phyloP scores from a whole-genome alignment of 1,140 invertebrate genomes.

The Aphaenogaster floridana region DNA sequence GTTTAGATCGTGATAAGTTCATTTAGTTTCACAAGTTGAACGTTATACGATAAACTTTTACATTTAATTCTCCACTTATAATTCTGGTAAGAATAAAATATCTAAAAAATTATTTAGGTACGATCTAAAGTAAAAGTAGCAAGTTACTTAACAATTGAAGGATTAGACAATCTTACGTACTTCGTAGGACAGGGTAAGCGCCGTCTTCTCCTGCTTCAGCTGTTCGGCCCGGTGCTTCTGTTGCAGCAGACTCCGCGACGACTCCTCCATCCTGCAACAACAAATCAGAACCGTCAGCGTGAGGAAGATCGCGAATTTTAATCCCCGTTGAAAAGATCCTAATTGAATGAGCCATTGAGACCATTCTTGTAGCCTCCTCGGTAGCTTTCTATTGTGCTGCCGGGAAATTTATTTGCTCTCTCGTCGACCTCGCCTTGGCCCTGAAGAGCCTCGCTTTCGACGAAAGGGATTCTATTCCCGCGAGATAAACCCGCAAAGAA shows the following conservation, averaged over 20 bases:
- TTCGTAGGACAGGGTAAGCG: constrained; percentile 92
- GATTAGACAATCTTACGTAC: constrained; percentile 83
- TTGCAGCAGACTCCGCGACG: constrained; percentile 90
- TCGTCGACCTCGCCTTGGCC: constrained; percentile 5
- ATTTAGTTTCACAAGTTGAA: neutral
- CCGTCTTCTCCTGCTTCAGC: constrained; percentile 92
- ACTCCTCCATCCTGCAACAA: constrained; percentile 92
- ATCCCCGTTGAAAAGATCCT: constrained; percentile 70
- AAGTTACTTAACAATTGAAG: constrained; percentile 10
- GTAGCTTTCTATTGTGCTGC: constrained; percentile 43
- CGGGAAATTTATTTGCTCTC: constrained; percentile 53
- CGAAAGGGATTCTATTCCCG: constrained; percentile 28
- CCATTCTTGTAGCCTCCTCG: constrained; percentile 29
- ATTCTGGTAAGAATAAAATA: neutral
- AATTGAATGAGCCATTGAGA: constrained; percentile 68
- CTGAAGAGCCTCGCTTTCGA: constrained; percentile 24
- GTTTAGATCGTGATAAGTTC: neutral
- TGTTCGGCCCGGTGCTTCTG: constrained; percentile 93
- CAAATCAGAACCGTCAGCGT: constrained; percentile 55
- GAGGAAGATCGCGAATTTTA: constrained; percentile 68
- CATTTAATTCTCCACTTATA: neutral
- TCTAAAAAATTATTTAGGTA: neutral
- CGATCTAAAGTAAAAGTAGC: neutral
- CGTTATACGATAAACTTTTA: neutral
- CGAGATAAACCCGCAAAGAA: constrained; percentile 29